Evolutionary conservation across 2,888 invertebrate genomes (phyloP).

Genomic region (Neuroscelio doddi): DNA sequence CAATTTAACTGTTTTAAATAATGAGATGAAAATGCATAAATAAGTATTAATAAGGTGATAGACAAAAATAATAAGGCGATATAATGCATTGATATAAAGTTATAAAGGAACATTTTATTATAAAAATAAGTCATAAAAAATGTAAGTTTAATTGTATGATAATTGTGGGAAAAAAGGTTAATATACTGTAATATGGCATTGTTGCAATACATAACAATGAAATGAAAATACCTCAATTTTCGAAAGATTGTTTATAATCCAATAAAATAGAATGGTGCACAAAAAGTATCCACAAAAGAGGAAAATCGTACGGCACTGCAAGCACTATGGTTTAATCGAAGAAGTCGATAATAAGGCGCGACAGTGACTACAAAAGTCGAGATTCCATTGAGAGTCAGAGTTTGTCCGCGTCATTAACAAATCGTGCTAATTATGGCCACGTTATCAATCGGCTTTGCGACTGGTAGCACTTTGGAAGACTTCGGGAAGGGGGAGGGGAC

Average conservation of each 20-base stretch:
- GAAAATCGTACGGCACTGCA: neutral
- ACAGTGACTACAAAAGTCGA: constrained; percentile 42
- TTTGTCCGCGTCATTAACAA: constrained; percentile 62
- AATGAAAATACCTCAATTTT: neutral
- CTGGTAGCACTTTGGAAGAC: constrained; percentile 56
- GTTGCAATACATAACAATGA: neutral
- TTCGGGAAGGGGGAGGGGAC: constrained; percentile 59
- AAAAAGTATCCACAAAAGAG: neutral
- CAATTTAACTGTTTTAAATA: no score
- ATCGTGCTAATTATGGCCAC: constrained; percentile 66
- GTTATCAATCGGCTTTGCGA: constrained; percentile 60
- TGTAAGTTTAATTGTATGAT: no score
- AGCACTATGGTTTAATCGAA: neutral
- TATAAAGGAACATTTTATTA: no score
- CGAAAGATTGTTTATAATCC: no score
- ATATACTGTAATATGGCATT: no score
- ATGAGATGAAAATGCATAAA: no score
- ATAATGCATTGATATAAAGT: no score
- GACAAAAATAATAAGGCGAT: no score
- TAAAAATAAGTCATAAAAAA: no score
- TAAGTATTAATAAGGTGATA: no score
- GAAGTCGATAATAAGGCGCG: constrained; percentile 38
- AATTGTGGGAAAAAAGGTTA: no score
- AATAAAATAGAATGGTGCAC: no score
- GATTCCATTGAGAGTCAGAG: constrained; percentile 56